These are phyloP conservation scores for Coregonus suidteri DNA, from an alignment of 2,797 vertebrate genomes.

Conservation along the genomic window DNA sequence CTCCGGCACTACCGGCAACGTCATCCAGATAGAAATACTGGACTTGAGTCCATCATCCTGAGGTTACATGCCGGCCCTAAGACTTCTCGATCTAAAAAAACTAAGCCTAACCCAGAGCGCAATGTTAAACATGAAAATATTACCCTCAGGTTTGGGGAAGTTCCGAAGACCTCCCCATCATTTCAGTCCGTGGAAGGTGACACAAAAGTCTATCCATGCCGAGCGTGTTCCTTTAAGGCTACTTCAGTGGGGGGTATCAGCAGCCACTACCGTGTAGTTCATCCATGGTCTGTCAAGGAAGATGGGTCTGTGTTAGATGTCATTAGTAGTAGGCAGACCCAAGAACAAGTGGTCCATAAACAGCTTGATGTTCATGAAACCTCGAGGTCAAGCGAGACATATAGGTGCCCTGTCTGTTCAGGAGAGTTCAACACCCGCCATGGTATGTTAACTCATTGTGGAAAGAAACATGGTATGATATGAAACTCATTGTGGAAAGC, in stretches of 20 bases:
- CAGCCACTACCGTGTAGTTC: conserved; percentile 82
- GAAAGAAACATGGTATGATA: conserved; percentile 86
- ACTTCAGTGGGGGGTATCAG: conserved; percentile 79
- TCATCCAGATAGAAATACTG: conserved; percentile 75
- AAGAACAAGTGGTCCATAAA: conserved; percentile 48
- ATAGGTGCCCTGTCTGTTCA: conserved; percentile 71
- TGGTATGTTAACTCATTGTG: conserved; percentile 78
- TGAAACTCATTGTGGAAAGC: conserved; percentile 80
- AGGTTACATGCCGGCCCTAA: conserved; percentile 47
- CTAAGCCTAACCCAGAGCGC: conserved; percentile 1
- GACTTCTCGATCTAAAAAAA: neutral
- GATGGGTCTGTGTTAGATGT: conserved; percentile 82
- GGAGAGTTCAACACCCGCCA: conserved; percentile 74
- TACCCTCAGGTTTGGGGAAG: conserved; percentile 68
- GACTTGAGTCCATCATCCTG: conserved; percentile 76
- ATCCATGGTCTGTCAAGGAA: conserved; percentile 84
- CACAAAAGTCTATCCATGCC: conserved; percentile 76
- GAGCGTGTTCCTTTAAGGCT: conserved; percentile 84
- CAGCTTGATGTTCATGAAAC: conserved; percentile 46
- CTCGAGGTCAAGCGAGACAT: conserved; percentile 60
- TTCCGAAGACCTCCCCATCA: conserved; percentile 58
- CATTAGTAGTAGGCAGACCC: conserved; percentile 69
- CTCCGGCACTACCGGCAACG: conserved; percentile 81
- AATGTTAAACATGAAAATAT: neutral
- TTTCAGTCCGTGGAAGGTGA: conserved; percentile 67